Base-by-base conservation (phyloP, 2,113 vertebrate genomes). In the Mormyrus iriodes region DNA sequence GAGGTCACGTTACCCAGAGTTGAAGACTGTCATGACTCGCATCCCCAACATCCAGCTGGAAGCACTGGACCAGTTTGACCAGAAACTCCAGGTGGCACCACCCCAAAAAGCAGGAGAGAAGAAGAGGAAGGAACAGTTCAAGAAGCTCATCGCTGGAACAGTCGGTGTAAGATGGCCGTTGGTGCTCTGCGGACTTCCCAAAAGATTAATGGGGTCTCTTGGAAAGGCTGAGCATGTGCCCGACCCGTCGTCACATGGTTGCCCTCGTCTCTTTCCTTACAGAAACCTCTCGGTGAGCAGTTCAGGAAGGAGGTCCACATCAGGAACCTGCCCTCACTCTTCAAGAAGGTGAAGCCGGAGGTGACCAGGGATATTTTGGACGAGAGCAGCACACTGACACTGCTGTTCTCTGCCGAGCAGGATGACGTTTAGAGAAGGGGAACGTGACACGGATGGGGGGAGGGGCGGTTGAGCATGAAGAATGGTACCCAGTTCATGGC, bases 221-320 rank as follows among this genome's bases (percentile, higher is more conserved):
- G 35, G 49, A 44, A 0, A 19, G 86, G 86, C 27, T 52, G 31
- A 15, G 15, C 44, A 7, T 85, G 9, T 35, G 52, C 2, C 8
- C 51, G n/a, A 13, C 5, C 6, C 24, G 2, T 39, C 19, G 0
- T 88, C 48, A 53, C 31, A 61, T 7, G 27, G 19, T 7, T 44
- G 52, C 73, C 90, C 49, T 92, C 82, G 39, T 85, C 69, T 89
- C 86, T 88, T 52, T 93, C 82, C 95, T 93, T 91, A 92, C 95
- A 99, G 98, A 99, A 98, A 95, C 97, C 98, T 31, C 94, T 99
- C 1, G 98, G 97, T 90, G 97, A 99, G 93, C 97, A 99, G 93
- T 99, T 99, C 93, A 97, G 97, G 92, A 99, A 99, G 93, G 98
- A 99, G 93, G 98, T 99, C 92, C 98, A 99, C 90, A 99, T 99